phyloP scores from a whole-genome alignment of 2,113 vertebrate genomes.

The Poeciliopsis occidentalis region DNA sequence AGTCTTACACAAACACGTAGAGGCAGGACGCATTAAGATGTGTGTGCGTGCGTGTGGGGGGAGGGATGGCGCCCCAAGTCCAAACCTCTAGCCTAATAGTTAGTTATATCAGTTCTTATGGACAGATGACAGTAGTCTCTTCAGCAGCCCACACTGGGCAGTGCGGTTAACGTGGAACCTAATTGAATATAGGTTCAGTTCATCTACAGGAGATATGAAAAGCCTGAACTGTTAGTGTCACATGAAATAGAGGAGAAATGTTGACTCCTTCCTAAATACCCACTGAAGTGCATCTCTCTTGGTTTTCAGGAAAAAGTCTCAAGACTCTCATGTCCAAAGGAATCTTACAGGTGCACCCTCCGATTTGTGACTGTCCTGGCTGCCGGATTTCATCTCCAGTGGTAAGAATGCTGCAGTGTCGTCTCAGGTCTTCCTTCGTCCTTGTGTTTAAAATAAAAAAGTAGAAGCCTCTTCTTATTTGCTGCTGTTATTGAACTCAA shows the following conservation, averaged over 20 bases:
- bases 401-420: conserved; percentile 83
- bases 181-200: conserved; percentile 3
- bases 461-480: background rate
- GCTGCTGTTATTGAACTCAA: conserved; percentile 2
- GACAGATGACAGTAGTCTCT: conserved; percentile 61
- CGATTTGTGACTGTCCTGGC: conserved; percentile 99
- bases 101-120: conserved; percentile 53
- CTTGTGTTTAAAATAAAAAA: background rate
- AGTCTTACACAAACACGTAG: background rate
- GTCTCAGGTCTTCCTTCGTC: background rate
- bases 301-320: conserved; percentile 93
- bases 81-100: conserved; percentile 49
- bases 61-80: conserved; percentile 45
- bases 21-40: conserved; percentile 49
- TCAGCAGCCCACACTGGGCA: conserved; percentile 18
- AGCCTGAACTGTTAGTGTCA: background rate
- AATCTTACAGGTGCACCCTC: conserved; percentile 99
- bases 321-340: conserved; percentile 99
- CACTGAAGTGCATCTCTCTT: conserved; percentile 18
- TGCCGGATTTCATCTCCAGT: conserved; percentile 99
- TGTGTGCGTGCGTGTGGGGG: conserved; percentile 6
- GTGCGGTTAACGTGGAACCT: background rate
- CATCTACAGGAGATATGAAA: conserved; percentile 1
- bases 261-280: background rate
- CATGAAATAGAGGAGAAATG: conserved; percentile 4